These are phyloP conservation scores for Plebejus argus DNA, from an alignment of 2,888 invertebrate species.

Conservation along the genomic window DNA sequence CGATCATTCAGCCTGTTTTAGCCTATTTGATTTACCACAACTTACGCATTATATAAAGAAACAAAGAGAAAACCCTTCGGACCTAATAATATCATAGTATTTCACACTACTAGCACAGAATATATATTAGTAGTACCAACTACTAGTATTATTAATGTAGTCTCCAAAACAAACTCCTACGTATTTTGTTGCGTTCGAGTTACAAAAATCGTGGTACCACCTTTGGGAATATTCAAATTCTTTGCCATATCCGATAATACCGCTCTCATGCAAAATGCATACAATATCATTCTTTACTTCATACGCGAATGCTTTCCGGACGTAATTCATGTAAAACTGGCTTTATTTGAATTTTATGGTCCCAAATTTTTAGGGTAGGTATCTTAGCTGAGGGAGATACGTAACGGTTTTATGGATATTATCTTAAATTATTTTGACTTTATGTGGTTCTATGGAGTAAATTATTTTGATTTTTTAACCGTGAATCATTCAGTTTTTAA, in stretches of 20 bases:
- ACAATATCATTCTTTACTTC: slow-evolving; percentile 78
- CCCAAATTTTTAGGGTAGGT: slow-evolving; percentile 60
- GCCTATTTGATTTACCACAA: too few species aligned
- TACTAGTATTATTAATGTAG: too few species aligned
- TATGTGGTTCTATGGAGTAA: neutral
- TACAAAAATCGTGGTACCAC: slow-evolving; percentile 45
- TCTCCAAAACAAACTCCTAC: neutral
- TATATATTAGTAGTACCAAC: too few species aligned
- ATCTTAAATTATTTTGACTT: slow-evolving; percentile 36
- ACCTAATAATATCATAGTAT: neutral
- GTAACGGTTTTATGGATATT: slow-evolving; percentile 39
- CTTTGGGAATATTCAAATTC: slow-evolving; percentile 73
- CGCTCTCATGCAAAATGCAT: slow-evolving; percentile 78
- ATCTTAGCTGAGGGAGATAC: slow-evolving; percentile 44
- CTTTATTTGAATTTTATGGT: slow-evolving; percentile 75
- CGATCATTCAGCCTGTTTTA: too few species aligned
- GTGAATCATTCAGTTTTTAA: too few species aligned
- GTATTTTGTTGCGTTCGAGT: slow-evolving; percentile 34
- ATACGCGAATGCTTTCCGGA: slow-evolving; percentile 66
- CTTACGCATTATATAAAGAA: too few species aligned
- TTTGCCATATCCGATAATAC: slow-evolving; percentile 75
- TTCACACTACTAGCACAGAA: neutral
- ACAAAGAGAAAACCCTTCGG: too few species aligned
- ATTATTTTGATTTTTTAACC: slow-evolving; percentile 8
- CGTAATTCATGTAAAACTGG: slow-evolving; percentile 77